Conservation (phyloP, 2,113 vertebrate species). For the Elaphurus davidianus region DNA sequence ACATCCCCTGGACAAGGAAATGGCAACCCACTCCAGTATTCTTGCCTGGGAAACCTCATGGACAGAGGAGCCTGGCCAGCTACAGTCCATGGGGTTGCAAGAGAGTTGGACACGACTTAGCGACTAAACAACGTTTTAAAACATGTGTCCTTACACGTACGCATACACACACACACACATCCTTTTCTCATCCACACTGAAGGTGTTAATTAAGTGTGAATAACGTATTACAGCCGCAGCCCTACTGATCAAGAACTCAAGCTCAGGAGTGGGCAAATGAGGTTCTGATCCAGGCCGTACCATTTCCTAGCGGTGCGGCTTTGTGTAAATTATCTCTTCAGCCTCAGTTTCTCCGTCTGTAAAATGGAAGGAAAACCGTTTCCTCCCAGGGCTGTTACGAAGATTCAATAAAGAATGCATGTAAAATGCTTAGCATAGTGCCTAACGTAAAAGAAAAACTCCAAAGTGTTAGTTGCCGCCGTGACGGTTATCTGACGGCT, state of each 20-base stretch:
- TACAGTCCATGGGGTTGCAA: not conserved
- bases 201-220: not conserved
- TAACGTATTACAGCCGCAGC: not conserved
- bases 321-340: not conserved
- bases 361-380: constrained; percentile 31
- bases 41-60: not conserved
- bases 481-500: not conserved
- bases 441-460: constrained; percentile 13
- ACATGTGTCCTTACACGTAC: not conserved
- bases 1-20: not conserved
- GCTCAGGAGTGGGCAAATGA: not conserved
- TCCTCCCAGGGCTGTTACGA: not conserved
- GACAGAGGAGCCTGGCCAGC: not conserved
- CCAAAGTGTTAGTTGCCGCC: not conserved
- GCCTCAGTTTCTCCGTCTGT: constrained; percentile 32
- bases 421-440: not conserved
- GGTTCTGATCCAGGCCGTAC: not conserved
- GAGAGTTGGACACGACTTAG: not conserved
- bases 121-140: not conserved
- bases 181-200: not conserved
- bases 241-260: not conserved
- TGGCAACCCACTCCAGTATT: not conserved
- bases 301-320: not conserved
- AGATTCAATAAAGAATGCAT: not conserved
- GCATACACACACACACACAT: not conserved